These are phyloP conservation scores for Patella ulyssiponensis DNA, from an alignment of 2,888 invertebrate species.

Conservation along the genomic window DNA sequence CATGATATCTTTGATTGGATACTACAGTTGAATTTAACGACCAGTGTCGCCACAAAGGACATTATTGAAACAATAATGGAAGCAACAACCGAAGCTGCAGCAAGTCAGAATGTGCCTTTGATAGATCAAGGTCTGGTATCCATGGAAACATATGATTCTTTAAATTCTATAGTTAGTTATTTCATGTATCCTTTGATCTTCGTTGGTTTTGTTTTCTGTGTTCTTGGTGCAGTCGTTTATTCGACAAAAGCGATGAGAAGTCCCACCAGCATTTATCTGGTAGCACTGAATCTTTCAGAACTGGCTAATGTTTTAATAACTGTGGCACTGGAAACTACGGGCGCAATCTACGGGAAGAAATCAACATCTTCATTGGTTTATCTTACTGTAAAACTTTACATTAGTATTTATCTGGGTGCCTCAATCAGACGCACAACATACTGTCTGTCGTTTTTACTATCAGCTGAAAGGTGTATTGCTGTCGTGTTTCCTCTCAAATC, in stretches of 20 bases:
- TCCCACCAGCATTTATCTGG: conserved; percentile 15
- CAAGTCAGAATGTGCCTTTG: not conserved
- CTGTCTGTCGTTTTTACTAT: conserved; percentile 10
- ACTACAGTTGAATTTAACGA: no score
- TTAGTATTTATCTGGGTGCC: not conserved
- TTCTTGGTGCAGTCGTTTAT: conserved; percentile 12
- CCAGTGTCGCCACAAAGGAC: no score
- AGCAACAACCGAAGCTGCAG: no score
- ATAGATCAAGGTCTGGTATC: not conserved
- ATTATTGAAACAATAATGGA: no score
- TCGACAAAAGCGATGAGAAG: conserved; percentile 1
- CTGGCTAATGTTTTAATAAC: not conserved
- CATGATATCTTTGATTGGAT: no score
- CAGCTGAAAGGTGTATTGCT: conserved; percentile 17
- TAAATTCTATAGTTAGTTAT: not conserved
- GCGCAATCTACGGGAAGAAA: not conserved
- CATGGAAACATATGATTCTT: not conserved
- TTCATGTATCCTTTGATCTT: not conserved
- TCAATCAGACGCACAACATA: conserved; percentile 13
- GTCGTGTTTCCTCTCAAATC: not conserved
- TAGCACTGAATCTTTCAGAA: conserved; percentile 14
- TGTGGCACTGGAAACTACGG: not conserved
- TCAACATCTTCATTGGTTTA: not conserved
- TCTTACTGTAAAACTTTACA: not conserved
- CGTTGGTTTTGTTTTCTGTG: not conserved